These are phyloP conservation scores for Turritopsis dohrnii DNA, from an alignment of 30 jellyfish, hydroid and myxozoan genomes.

Conservation along the genomic window DNA sequence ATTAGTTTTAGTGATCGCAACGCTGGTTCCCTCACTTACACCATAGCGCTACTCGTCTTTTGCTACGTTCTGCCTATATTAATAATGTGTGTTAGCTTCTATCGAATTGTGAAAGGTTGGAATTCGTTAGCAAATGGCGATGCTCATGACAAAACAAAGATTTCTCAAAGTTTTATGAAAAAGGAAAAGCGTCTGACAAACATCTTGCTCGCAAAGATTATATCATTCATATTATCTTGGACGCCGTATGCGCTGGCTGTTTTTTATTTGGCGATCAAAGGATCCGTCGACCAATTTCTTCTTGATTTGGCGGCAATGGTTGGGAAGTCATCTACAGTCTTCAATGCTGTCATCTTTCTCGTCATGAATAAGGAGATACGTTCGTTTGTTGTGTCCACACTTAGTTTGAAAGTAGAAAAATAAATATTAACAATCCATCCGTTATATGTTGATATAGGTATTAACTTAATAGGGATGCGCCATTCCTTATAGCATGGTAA, in stretches of 20 bases:
- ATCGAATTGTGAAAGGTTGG: not conserved
- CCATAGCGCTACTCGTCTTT: not conserved
- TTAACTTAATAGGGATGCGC: too few species aligned
- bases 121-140: not conserved
- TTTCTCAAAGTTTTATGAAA: not conserved
- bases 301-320: not conserved
- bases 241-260: not conserved
- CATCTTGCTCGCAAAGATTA: not conserved
- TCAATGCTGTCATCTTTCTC: not conserved
- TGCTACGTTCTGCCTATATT: not conserved
- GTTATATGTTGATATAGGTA: too few species aligned
- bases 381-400: not conserved
- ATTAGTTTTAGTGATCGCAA: not conserved
- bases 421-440: too few species aligned
- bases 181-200: not conserved
- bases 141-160: not conserved
- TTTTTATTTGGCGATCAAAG: not conserved
- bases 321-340: not conserved
- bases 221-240: not conserved
- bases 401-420: too few species aligned
- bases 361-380: not conserved
- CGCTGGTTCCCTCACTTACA: not conserved
- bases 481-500: too few species aligned
- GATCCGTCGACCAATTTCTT: not conserved
- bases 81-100: not conserved